These are phyloP conservation scores for Danionella cerebrum DNA, from an alignment of 2,113 vertebrate species.

Conservation along the genomic window DNA sequence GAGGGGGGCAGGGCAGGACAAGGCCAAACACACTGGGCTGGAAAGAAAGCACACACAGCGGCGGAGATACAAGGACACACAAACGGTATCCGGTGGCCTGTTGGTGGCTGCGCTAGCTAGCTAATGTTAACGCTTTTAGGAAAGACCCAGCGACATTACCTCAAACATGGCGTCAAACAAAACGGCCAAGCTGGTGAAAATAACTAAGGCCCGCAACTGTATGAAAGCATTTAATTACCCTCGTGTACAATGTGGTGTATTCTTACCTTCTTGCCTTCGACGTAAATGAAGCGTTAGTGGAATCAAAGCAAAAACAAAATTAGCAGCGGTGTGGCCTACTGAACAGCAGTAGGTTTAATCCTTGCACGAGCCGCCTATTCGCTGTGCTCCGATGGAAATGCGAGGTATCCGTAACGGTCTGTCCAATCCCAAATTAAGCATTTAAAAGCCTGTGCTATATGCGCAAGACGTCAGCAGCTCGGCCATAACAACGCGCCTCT, in stretches of 20 bases:
- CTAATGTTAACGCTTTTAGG: constrained; percentile 46
- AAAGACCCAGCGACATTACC: constrained; percentile 37
- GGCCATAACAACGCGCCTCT: constrained; percentile 1
- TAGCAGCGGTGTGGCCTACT: constrained; percentile 62
- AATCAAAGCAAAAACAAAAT: constrained; percentile 21
- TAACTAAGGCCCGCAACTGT: background rate
- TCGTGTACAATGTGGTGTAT: background rate
- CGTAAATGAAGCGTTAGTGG: constrained; percentile 42
- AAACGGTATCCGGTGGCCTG: constrained; percentile 27
- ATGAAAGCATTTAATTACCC: background rate
- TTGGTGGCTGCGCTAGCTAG: constrained; percentile 9
- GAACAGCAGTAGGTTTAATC: constrained; percentile 51
- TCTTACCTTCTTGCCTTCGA: constrained; percentile 49
- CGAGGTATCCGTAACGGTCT: constrained; percentile 49
- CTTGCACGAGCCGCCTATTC: constrained; percentile 39
- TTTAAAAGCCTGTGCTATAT: constrained; percentile 7
- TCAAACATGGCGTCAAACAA: constrained; percentile 71
- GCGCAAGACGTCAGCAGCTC: constrained; percentile 22
- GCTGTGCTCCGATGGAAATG: constrained; percentile 26
- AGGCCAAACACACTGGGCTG: constrained; percentile 11
- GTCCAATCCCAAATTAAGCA: background rate
- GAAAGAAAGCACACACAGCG: background rate
- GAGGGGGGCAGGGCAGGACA: constrained; percentile 16
- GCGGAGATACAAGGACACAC: constrained; percentile 39
- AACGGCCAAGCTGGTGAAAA: constrained; percentile 43